A percentile compares a stretch with the other conserved stretches of the same genome.
phyloP scores from a whole-genome alignment of 1,140 invertebrate species.

The Muscidifurax raptorellus region DNA sequence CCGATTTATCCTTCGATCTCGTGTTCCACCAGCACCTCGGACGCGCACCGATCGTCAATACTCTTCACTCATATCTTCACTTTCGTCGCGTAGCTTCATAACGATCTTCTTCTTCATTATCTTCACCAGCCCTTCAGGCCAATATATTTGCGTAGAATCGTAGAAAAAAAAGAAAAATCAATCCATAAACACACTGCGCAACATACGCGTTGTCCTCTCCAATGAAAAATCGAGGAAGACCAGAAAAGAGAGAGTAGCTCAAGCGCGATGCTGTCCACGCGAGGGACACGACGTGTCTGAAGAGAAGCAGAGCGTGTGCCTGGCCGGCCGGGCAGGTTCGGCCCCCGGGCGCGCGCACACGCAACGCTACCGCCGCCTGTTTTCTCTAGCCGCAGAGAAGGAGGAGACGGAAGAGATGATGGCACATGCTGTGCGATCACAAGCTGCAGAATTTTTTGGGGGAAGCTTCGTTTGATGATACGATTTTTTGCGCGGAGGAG shows the following conservation, averaged over 20 bases:
- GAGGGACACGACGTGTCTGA: constrained; percentile 67
- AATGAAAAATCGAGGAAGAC: neutral
- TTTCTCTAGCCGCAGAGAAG: neutral
- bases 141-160: too few relatives aligned
- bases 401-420: constrained; percentile 16
- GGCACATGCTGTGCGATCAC: neutral
- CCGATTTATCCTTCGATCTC: too few relatives aligned
- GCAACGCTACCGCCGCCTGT: constrained; percentile 9
- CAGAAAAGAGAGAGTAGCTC: neutral
- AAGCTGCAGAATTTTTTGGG: neutral
- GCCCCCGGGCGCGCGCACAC: constrained; percentile 30
- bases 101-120: neutral
- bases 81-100: too few relatives aligned
- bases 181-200: too few relatives aligned
- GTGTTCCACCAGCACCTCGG: too few relatives aligned
- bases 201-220: too few relatives aligned
- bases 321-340: constrained; percentile 14
- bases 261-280: constrained; percentile 63
- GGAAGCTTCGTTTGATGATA: too few relatives aligned
- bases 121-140: too few relatives aligned
- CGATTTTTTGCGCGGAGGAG: neutral
- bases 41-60: neutral
- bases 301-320: constrained; percentile 20
- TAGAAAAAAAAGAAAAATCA: too few relatives aligned
- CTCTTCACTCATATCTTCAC: neutral